Evolutionary conservation across 2,113 vertebrate species (phyloP).

Genomic region (Limnothrissa miodon): DNA sequence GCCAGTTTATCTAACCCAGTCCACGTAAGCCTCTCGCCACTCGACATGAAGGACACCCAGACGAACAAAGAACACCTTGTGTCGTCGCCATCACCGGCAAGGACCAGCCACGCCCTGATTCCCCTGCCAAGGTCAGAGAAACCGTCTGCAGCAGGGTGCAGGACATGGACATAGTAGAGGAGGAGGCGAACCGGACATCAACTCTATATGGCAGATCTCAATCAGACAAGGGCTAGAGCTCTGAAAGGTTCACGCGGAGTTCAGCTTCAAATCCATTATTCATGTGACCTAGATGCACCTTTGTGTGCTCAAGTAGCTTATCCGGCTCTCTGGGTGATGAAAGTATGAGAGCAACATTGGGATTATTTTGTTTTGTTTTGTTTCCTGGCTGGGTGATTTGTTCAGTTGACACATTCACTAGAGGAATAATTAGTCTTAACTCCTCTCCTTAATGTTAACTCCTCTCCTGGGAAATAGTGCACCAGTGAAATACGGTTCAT

Average conservation of each 20-base stretch:
- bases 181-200: slow-evolving; percentile 34
- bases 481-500: neutral
- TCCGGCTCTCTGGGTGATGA: slow-evolving; percentile 10
- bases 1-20: slow-evolving; percentile 43
- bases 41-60: slow-evolving; percentile 49
- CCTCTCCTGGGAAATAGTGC: neutral
- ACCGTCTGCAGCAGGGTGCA: neutral
- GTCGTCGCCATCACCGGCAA: neutral
- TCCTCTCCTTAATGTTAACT: neutral
- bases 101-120: slow-evolving; percentile 20
- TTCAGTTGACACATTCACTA: neutral
- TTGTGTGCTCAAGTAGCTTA: slow-evolving; percentile 36
- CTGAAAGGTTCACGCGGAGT: slow-evolving; percentile 65
- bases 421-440: neutral
- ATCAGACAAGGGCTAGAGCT: slow-evolving; percentile 49
- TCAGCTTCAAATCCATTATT: slow-evolving; percentile 58
- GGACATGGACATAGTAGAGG: neutral
- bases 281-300: slow-evolving; percentile 58
- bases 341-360: neutral
- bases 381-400: neutral
- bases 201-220: slow-evolving; percentile 49
- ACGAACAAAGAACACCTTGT: slow-evolving; percentile 55
- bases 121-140: neutral
- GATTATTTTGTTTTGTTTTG: slow-evolving; percentile 3
- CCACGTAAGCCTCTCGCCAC: slow-evolving; percentile 38